Evolutionary conservation across 1,140 invertebrate species (phyloP).

Genomic region (Halyomorpha halys): DNA sequence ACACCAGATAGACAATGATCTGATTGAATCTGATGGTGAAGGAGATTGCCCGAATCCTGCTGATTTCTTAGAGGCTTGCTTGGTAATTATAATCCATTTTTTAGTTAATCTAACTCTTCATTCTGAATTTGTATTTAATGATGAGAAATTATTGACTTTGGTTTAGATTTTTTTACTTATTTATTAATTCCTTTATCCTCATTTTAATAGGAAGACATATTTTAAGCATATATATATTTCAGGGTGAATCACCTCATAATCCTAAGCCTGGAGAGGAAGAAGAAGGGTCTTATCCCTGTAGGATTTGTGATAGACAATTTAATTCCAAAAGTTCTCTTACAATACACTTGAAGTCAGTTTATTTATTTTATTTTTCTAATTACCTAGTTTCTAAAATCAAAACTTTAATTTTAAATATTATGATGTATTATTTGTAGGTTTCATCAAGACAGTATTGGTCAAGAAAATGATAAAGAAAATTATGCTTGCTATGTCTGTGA

Average conservation of each 20-base stretch:
- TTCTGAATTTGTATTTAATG: background rate
- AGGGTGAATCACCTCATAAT: slow-evolving; percentile 17
- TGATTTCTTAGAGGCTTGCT: slow-evolving; percentile 30
- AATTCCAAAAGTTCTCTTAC: slow-evolving; percentile 27
- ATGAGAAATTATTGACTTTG: background rate
- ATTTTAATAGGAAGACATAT: background rate
- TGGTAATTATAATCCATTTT: slow-evolving; percentile 20
- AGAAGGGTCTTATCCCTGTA: slow-evolving; percentile 22
- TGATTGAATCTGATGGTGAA: slow-evolving; percentile 16
- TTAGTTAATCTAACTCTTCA: too few species aligned
- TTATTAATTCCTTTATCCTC: background rate
- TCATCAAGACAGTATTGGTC: slow-evolving; percentile 21
- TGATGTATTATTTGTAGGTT: slow-evolving; percentile 25
- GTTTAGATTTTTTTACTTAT: background rate
- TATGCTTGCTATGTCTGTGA: slow-evolving; percentile 42
- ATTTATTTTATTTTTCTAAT: slow-evolving; percentile 1
- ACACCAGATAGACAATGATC: background rate
- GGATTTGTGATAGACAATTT: slow-evolving; percentile 24
- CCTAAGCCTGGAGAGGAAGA: slow-evolving; percentile 19
- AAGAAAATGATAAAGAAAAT: slow-evolving; percentile 32
- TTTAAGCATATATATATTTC: background rate
- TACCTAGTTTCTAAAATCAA: too few species aligned
- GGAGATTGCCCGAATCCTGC: slow-evolving; percentile 28
- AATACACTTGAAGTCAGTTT: slow-evolving; percentile 26
- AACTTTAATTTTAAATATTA: too few species aligned